phyloP scores from a whole-genome alignment of 2,888 invertebrate species.

The Drosophila prostipennis region DNA sequence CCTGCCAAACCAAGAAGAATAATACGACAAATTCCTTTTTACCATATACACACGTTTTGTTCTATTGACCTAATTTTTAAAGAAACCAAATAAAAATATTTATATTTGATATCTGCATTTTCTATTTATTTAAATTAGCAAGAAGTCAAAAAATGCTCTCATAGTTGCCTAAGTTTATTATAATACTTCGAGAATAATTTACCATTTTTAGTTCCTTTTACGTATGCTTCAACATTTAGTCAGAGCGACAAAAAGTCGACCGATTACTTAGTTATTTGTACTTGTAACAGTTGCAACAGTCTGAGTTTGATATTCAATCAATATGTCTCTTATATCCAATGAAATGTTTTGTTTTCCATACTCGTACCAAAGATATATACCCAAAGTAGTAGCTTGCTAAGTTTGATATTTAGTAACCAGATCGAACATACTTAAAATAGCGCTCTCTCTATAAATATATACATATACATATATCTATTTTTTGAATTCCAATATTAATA shows the following conservation, averaged over 20 bases:
- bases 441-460: constrained; percentile 57
- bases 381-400: constrained; percentile 68
- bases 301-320: constrained; percentile 48
- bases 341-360: constrained; percentile 62
- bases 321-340: constrained; percentile 36
- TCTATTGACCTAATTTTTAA: constrained; percentile 29
- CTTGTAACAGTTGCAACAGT: constrained; percentile 63
- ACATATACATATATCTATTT: constrained; percentile 61
- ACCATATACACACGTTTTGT: constrained; percentile 17
- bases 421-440: constrained; percentile 54
- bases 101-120: constrained; percentile 52
- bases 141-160: constrained; percentile 68
- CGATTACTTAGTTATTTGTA: constrained; percentile 58
- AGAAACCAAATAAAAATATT: constrained; percentile 36
- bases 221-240: constrained; percentile 42
- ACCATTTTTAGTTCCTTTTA: constrained; percentile 33
- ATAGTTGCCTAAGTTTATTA: constrained; percentile 27
- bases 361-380: constrained; percentile 44
- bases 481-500: constrained; percentile 40
- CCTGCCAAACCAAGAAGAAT: constrained; percentile 28
- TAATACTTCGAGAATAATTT: constrained; percentile 4
- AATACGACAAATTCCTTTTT: constrained; percentile 10
- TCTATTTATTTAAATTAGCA: constrained; percentile 50
- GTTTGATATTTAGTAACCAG: constrained; percentile 60
- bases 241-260: constrained; percentile 54